Percentiles rank a stretch among this genome's conserved stretches.
Conservation (phyloP, 2,888 invertebrate genomes). For the Monochamus alternatus region DNA sequence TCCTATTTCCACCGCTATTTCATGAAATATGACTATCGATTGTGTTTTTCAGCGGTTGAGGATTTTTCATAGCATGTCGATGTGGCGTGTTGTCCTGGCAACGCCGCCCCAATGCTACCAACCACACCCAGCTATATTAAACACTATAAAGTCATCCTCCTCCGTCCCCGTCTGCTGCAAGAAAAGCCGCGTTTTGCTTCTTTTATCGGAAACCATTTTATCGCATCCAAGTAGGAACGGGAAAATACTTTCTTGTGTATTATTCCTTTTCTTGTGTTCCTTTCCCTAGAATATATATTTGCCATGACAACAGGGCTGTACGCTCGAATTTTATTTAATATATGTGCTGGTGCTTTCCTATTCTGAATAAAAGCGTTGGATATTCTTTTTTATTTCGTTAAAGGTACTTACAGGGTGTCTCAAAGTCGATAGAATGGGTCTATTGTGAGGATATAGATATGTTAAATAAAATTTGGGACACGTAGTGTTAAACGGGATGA, state of each 20-base stretch:
- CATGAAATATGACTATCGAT: slow-evolving; percentile 66
- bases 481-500: too few species aligned
- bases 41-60: slow-evolving; percentile 65
- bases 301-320: too few species aligned
- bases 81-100: slow-evolving; percentile 66
- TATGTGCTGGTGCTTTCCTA: too few species aligned
- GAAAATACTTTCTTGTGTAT: background rate
- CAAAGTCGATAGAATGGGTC: too few species aligned
- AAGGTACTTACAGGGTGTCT: too few species aligned
- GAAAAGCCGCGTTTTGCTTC: slow-evolving; percentile 29
- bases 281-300: background rate
- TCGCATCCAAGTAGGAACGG: slow-evolving; percentile 10
- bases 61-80: slow-evolving; percentile 69
- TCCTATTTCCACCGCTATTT: slow-evolving; percentile 41
- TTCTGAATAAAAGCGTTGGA: too few species aligned
- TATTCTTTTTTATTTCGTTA: too few species aligned
- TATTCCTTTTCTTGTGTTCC: background rate
- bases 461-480: too few species aligned
- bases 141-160: slow-evolving; percentile 56
- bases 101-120: slow-evolving; percentile 66
- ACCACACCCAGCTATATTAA: slow-evolving; percentile 63
- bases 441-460: too few species aligned
- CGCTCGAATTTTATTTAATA: too few species aligned
- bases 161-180: slow-evolving; percentile 34
- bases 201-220: slow-evolving; percentile 34